phyloP scores from a whole-genome alignment of 2,113 vertebrate species.

The Aphyosemion australe region DNA sequence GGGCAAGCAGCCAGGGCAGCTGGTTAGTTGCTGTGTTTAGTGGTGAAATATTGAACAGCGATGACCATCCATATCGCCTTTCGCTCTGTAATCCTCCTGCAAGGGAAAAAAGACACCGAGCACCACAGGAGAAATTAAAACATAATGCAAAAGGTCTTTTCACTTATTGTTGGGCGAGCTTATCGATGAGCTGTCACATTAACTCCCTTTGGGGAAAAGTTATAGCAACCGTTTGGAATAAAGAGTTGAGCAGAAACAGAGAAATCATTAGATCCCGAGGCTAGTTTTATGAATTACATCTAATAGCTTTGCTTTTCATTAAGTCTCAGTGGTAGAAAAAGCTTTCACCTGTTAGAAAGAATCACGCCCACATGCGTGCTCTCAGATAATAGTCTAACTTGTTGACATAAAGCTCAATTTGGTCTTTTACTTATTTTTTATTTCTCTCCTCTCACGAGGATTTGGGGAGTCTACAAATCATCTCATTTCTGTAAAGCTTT shows the following conservation, averaged over 20 bases:
- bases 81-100: constrained; percentile 7
- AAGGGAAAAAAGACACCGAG: constrained; percentile 32
- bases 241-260: constrained; percentile 69
- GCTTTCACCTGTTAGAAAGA: constrained; percentile 58
- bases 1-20: constrained; percentile 32
- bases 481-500: too few relatives aligned
- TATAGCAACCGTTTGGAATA: constrained; percentile 78
- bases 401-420: constrained; percentile 48
- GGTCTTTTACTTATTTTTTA: constrained; percentile 38
- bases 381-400: constrained; percentile 24
- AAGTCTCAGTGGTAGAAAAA: constrained; percentile 64
- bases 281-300: constrained; percentile 72
- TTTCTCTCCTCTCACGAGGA: constrained; percentile 2
- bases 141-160: constrained; percentile 76
- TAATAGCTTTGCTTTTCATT: constrained; percentile 74
- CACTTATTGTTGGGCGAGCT: constrained; percentile 63
- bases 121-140: constrained; percentile 74
- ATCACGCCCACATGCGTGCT: background rate
- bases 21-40: constrained; percentile 48
- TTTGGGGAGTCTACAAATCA: background rate
- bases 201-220: constrained; percentile 72
- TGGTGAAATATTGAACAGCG: constrained; percentile 69
- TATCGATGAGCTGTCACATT: constrained; percentile 81
- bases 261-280: constrained; percentile 74
- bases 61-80: constrained; percentile 19